These are phyloP conservation scores for Anodontia alba DNA, from an alignment of 2,888 invertebrate genomes.

Conservation along the genomic window DNA sequence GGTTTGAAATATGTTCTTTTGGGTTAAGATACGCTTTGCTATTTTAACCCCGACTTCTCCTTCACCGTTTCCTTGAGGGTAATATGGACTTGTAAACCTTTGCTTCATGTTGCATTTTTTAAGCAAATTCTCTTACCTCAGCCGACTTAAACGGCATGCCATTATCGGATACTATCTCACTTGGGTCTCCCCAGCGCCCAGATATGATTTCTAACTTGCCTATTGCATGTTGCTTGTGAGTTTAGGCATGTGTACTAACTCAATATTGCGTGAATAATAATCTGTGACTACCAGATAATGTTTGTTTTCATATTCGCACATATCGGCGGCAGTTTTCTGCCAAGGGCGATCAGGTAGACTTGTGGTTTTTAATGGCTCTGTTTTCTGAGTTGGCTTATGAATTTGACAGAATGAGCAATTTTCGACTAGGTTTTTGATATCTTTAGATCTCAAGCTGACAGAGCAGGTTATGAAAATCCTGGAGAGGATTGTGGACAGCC, in stretches of 20 bases:
- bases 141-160: too few species aligned
- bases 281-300: conserved; percentile 9
- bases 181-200: conserved; percentile 19
- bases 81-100: too few species aligned
- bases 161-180: too few species aligned
- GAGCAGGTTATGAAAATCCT: too few species aligned
- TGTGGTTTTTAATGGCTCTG: background rate
- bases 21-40: too few species aligned
- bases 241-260: conserved; percentile 2
- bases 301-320: background rate
- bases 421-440: background rate
- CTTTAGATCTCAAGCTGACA: too few species aligned
- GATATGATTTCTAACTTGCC: conserved; percentile 8
- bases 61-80: too few species aligned
- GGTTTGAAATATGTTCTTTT: too few species aligned
- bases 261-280: background rate
- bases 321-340: conserved; percentile 2
- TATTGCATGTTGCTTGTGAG: background rate
- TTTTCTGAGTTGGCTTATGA: conserved; percentile 9
- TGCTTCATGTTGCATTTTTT: too few species aligned
- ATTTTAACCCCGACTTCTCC: too few species aligned
- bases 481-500: too few species aligned
- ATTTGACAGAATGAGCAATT: conserved; percentile 4
- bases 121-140: too few species aligned
- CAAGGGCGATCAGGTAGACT: background rate